phyloP scores from a whole-genome alignment of 2,113 vertebrate genomes.

The Nothobranchius kuhntae region DNA sequence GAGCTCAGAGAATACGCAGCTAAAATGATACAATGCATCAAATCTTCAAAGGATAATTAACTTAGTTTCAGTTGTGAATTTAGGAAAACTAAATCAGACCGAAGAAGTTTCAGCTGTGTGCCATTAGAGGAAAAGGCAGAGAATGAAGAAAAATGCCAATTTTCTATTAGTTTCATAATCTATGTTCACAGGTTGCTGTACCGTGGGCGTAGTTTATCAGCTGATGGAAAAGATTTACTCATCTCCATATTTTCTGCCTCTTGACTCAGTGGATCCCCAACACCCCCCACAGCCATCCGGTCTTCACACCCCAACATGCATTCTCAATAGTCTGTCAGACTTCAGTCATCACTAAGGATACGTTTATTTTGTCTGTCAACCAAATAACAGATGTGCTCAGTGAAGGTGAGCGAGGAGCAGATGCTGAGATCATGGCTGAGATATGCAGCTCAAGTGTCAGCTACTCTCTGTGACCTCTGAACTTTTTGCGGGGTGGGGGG shows the following conservation, averaged over 20 bases:
- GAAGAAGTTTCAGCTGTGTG: background rate
- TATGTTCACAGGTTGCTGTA: background rate
- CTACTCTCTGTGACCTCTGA: constrained; percentile 27
- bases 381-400: constrained; percentile 6
- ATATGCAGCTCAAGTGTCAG: constrained; percentile 15
- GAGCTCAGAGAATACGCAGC: constrained; percentile 9
- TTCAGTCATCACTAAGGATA: background rate
- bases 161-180: background rate
- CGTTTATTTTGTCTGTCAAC: background rate
- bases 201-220: background rate
- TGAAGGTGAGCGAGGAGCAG: background rate
- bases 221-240: background rate
- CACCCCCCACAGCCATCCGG: constrained; percentile 14
- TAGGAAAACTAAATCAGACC: background rate
- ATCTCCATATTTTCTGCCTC: background rate
- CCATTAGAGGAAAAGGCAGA: background rate
- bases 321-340: constrained; percentile 18
- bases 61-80: constrained; percentile 6
- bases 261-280: background rate
- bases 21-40: constrained; percentile 22
- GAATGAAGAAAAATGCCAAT: too few species aligned
- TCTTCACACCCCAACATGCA: background rate
- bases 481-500: constrained; percentile 20
- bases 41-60: constrained; percentile 13
- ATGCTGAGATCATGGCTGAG: constrained; percentile 18